Conservation (phyloP, 2,113 vertebrate species). For the Circaetus cinerascens region DNA sequence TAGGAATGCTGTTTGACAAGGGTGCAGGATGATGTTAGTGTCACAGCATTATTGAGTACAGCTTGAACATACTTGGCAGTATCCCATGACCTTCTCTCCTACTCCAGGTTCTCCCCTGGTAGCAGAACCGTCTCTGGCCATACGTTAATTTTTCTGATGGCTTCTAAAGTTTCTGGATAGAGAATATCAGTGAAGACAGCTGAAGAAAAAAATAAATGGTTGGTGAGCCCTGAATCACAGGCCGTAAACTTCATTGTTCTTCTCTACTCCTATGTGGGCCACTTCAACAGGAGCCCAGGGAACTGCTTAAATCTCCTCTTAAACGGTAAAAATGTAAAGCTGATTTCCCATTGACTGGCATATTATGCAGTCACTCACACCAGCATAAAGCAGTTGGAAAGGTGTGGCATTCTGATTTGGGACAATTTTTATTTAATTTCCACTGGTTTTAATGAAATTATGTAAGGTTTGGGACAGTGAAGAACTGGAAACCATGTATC, state of each 20-base stretch:
- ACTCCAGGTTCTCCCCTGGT: neutral
- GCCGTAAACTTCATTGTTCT: neutral
- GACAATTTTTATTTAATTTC: neutral
- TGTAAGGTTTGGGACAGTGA: neutral
- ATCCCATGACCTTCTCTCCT: constrained; percentile 8
- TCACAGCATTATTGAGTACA: neutral
- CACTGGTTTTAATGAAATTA: neutral
- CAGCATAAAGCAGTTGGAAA: neutral
- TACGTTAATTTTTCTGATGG: neutral
- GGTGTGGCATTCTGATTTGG: neutral
- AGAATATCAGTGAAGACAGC: neutral
- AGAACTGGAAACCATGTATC: neutral
- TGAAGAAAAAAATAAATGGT: neutral
- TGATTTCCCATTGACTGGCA: neutral
- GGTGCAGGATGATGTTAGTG: neutral
- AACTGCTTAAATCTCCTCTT: neutral
- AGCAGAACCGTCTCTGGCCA: neutral
- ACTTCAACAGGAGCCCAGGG: neutral
- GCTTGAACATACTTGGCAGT: neutral
- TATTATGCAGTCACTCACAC: neutral
- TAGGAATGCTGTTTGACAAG: constrained; percentile 26
- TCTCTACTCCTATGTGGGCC: neutral
- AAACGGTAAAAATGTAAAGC: neutral
- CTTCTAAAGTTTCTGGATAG: neutral
- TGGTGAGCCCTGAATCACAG: neutral